phyloP scores from a whole-genome alignment of 1,140 invertebrate species.

The Meteorus sp. region DNA sequence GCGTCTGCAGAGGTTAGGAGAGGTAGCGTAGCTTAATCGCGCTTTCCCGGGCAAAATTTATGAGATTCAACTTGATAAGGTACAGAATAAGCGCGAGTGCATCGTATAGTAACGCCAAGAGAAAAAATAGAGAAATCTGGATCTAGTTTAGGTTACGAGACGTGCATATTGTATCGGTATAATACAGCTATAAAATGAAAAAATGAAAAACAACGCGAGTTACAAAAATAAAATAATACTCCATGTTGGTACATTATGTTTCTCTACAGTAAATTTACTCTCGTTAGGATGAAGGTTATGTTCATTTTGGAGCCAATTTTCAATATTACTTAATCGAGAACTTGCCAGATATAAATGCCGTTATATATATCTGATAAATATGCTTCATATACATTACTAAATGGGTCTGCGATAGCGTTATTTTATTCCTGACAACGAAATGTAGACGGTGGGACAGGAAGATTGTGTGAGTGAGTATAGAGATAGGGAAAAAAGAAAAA shows the following conservation, averaged over 20 bases:
- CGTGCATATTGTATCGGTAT: conserved; percentile 4
- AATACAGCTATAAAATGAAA: background rate
- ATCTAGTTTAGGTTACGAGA: background rate
- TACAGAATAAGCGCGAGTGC: conserved; percentile 43
- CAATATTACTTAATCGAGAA: conserved; percentile 14
- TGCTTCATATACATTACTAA: conserved; percentile 1
- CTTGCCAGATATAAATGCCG: background rate
- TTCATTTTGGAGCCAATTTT: conserved; percentile 5
- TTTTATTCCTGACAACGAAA: no score
- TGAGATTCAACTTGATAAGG: conserved; percentile 56
- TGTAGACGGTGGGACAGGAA: no score
- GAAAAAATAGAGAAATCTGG: conserved; percentile 7
- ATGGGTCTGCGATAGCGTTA: conserved; percentile 18
- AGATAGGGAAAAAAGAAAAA: background rate
- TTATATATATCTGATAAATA: background rate
- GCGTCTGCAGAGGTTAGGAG: background rate
- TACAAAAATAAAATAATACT: no score
- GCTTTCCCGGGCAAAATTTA: conserved; percentile 57
- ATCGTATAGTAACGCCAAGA: no score
- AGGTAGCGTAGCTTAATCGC: conserved; percentile 53
- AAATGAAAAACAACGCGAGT: background rate
- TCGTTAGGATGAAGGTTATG: conserved; percentile 1
- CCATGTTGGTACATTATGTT: no score
- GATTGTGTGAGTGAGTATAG: no score
- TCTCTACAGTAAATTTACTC: no score